Evolutionary conservation across 2,113 vertebrate species (phyloP), one percentile per base, ranked within the genome.

Genomic region (Hepsetus odoe): DNA sequence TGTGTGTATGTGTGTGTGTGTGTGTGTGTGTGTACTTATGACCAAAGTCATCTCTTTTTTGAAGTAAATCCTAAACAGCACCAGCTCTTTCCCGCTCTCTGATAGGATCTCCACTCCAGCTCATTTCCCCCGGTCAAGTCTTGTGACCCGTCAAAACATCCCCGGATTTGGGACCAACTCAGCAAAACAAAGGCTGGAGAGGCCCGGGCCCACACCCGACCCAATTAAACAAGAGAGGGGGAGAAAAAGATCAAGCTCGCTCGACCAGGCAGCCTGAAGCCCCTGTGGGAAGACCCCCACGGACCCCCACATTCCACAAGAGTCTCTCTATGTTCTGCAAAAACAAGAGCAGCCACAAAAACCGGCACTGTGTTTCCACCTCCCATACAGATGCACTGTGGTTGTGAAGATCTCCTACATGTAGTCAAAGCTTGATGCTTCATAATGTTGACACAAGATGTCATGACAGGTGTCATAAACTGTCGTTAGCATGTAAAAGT

Each of bases 91-190:
- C 70, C 64, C 74, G 82, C 67, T 58, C 59, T 58, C 40, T 71
- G 80, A 80, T 77, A 80, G 35, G 58, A 86, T 82, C 82, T 80
- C 49, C 58, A 73, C 76, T 49, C 42, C 71, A 74, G 71, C 78
- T 79, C 62, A 59, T 76, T 79, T 65, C 72, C 69, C 71, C 62
- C n/a, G 74, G 77, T 78, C 82, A 84, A 53, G 66, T 77, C 75
- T 81, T 80, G 66, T 84, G 83, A 84, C 83, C 83, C 79, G 22
- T 67, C 67, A 42, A 66, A 79, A 65, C 56, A 59, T 44, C n/a
- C 12, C 40, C 9, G 42, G 51, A 22, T 68, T 62, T 42, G n/a
- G 61, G 76, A 26, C 59, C 24, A 20, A 69, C 40, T 24, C 55
- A 69, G 38, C 30, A 4, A 35, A 46, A 73, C 58, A 78, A 62